Percentiles rank a stretch among this genome's conserved stretches.
Evolutionary conservation across 2,113 vertebrate species (phyloP).

Genomic region (Gadus macrocephalus): DNA sequence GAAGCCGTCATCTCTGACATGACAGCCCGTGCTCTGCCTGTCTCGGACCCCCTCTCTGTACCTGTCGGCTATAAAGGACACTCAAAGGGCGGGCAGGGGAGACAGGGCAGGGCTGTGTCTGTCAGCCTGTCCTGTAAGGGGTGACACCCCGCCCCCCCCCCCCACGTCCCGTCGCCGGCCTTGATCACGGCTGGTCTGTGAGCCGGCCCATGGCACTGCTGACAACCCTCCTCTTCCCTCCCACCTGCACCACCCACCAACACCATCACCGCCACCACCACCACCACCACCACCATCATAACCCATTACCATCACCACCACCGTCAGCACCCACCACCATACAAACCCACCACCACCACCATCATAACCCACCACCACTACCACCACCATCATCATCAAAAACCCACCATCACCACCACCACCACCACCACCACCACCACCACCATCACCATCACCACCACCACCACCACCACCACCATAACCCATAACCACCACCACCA

Average conservation of each 20-base stretch:
- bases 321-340: too few species aligned
- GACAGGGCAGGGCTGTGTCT: constrained; percentile 46
- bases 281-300: too few species aligned
- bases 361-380: too few species aligned
- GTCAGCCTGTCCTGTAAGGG: constrained; percentile 58
- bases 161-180: constrained; percentile 53
- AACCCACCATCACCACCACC: too few species aligned
- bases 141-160: constrained; percentile 52
- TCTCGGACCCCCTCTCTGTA: constrained; percentile 18
- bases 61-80: constrained; percentile 45
- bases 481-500: too few species aligned
- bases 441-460: too few species aligned
- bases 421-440: too few species aligned
- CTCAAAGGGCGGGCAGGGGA: constrained; percentile 44
- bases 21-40: constrained; percentile 39
- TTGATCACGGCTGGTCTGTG: constrained; percentile 70
- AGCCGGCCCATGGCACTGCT: constrained; percentile 56
- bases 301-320: too few species aligned
- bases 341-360: too few species aligned
- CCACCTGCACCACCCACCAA: not conserved
- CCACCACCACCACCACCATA: too few species aligned
- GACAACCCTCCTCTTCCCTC: constrained; percentile 53
- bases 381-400: too few species aligned
- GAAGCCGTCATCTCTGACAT: constrained; percentile 36
- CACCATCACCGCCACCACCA: not conserved